Base-by-base conservation (phyloP, 2,113 vertebrate species). In the Candoia aspera region DNA sequence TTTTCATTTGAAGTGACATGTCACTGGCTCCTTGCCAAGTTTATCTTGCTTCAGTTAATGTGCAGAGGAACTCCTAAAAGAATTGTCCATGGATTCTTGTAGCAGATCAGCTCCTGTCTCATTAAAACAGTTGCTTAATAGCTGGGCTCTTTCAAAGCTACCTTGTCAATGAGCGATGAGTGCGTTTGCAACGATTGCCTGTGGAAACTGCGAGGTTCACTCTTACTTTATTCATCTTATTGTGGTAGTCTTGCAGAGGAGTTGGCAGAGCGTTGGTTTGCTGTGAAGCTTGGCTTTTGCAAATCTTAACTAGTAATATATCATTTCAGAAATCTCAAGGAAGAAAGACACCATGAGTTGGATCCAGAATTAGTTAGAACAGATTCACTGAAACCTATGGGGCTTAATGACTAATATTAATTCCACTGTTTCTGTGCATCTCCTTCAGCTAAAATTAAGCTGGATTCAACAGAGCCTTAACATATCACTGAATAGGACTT, bases 21-120 rank as follows among this genome's bases (percentile, higher is more conserved):
- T 15, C 9, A 49, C 23, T 54, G 87, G 91, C 58, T 64, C 46
- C 87, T 84, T 89, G 91, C 58, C 91, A 64, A 29, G 79, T 58
- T 85, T 29, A 62, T 64, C 46, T 89, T 64, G 37, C 84, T 92
- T 84, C 83, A 85, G 64, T 89, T 92, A 89, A 92, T 29, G 85
- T 62, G 49, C 57, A 55, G 57, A 89, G 73, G 37, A 84, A 59
- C 21, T 84, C 55, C 85, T 84, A 46, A 89, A 92, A 89, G 42
- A 73, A 83, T 23, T 29, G 53, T n/a, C 33, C 42, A 2, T 17
- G 26, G 29, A 60, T 54, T 84, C 33, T 17, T 46, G 42, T 6
- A 55, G 87, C 57, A 54, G 46, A 46, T 60, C 73, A 53, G 23
- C 60, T 87, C 42, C 60, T 23, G 8, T 62, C 12, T 60, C 60